Base-by-base conservation (phyloP, 2,888 invertebrate species). In the Cacoxenus indagator region DNA sequence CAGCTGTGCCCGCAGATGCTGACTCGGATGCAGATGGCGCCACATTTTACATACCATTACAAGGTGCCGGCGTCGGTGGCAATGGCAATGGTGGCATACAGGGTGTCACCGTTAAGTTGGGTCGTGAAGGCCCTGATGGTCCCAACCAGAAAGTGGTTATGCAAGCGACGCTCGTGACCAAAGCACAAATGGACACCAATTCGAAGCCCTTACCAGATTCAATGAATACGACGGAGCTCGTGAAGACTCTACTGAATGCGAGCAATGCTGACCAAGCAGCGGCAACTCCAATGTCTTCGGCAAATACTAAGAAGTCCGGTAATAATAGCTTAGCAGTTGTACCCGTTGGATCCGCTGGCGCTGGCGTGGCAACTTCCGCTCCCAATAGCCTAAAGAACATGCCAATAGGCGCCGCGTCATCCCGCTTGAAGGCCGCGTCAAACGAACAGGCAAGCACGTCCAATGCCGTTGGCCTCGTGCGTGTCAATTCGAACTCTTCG, bases 91-190 rank as follows among this genome's bases (percentile, higher is more conserved):
- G 87, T 27, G 90, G 90, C 17, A 91, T 91, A 69, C 91, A 92
- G 76, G 92, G 92, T 0, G 92, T 92, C 0, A 91, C 92, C 1
- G 91, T 92, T 1, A 92, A 92, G 80, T 81, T 92, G 45, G 92
- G 91, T 0, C 90, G 92, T 0, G 91, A 92, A 76, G 92, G 92
- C 1, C 90, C 90, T 0, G 90, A 90, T 48, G 91, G 91, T 3
- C 91, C 91, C 0, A 91, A 92, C 81, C 92, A 92, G 68, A 88
- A 91, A 71, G 91, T 92, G 14, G 87, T 89, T 1, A 90, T 92
- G 89, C 90, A 91, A 73, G 92, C 92, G 0, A 92, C 92, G 65
- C 83, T 92, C 11, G 92, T 92, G 9, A 92, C 92, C 1, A 92
- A 92, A 81, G 90, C 91, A 4, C 90, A 88, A 75, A 87, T 89